Evolutionary conservation across 2,888 invertebrate species (phyloP).

Genomic region (Drosophila ezoana): DNA sequence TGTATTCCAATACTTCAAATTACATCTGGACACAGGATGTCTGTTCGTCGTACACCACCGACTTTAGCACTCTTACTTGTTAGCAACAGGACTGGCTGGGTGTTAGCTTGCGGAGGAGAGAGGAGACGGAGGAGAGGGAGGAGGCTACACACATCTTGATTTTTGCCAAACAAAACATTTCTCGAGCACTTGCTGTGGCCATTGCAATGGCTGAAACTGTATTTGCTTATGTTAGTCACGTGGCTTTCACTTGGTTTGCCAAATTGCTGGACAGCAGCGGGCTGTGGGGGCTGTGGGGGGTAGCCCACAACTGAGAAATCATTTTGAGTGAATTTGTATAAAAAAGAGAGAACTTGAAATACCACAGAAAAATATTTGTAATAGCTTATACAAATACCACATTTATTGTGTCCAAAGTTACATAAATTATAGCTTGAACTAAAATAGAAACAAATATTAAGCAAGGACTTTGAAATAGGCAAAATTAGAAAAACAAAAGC

Average conservation of each 20-base stretch:
- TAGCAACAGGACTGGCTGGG: not conserved
- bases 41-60: no score
- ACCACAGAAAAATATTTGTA: constrained; percentile 1
- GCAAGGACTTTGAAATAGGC: no score
- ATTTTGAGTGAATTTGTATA: constrained; percentile 20
- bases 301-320: constrained; percentile 8
- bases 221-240: constrained; percentile 77
- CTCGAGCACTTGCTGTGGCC: constrained; percentile 59
- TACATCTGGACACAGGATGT: no score
- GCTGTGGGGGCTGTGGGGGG: not conserved
- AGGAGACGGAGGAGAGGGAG: no score
- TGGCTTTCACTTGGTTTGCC: constrained; percentile 69
- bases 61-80: no score
- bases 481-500: no score
- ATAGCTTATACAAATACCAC: constrained; percentile 3
- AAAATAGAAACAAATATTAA: not conserved
- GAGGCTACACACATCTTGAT: constrained; percentile 68
- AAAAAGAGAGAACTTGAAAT: not conserved
- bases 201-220: constrained; percentile 59
- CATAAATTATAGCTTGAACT: not conserved
- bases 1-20: no score
- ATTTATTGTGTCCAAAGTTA: not conserved
- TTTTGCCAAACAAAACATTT: constrained; percentile 77
- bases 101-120: not conserved
- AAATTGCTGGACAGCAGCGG: constrained; percentile 64